A percentile compares a stretch with the other conserved stretches of the same genome.
Conservation (phyloP, 2,797 vertebrate species). For the Apodemus agrarius region DNA sequence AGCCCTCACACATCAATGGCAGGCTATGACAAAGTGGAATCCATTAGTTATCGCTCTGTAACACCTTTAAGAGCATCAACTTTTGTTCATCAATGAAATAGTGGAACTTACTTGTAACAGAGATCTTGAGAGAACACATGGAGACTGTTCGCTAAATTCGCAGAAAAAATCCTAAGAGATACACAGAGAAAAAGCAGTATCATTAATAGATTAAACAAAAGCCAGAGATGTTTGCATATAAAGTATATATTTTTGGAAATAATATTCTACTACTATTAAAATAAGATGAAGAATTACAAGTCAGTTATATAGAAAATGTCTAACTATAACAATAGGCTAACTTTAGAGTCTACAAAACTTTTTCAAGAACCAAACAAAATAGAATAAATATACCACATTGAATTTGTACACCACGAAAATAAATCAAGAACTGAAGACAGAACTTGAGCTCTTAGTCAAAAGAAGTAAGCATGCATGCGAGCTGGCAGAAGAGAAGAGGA, state of each 20-base stretch:
- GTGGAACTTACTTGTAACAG: conserved; percentile 93
- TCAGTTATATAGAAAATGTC: neutral
- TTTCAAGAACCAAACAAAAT: neutral
- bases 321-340: conserved; percentile 34
- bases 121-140: conserved; percentile 98
- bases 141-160: conserved; percentile 99
- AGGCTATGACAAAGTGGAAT: neutral
- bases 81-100: conserved; percentile 45
- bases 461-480: neutral
- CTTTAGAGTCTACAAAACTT: conserved; percentile 12
- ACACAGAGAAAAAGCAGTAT: conserved; percentile 59
- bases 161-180: conserved; percentile 96
- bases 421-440: conserved; percentile 4
- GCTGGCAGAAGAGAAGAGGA: neutral
- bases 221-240: neutral
- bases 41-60: neutral
- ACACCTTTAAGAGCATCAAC: conserved; percentile 44
- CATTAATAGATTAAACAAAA: conserved; percentile 67
- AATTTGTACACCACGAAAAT: conserved; percentile 46
- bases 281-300: conserved; percentile 22
- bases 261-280: conserved; percentile 47
- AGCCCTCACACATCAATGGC: neutral
- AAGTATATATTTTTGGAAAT: conserved; percentile 19
- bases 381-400: neutral
- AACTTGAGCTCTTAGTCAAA: conserved; percentile 33